Evolutionary conservation across 2,797 vertebrate genomes (phyloP).

Genomic region (Selene dorsalis): DNA sequence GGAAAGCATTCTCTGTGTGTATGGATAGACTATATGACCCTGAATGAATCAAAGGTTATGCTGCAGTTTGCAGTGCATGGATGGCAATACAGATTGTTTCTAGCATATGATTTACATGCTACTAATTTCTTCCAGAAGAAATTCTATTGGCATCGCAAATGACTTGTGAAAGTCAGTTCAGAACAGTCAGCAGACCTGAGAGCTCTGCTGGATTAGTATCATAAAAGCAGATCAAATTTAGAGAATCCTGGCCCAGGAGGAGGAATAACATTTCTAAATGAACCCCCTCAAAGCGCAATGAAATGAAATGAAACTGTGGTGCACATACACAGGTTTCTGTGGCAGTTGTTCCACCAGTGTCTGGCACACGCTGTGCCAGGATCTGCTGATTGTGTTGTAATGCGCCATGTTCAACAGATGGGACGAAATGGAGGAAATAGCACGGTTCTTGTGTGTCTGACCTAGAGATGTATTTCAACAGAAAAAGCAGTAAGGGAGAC

Average conservation of each 20-base stretch:
- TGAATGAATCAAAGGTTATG: background rate
- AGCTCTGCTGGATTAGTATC: background rate
- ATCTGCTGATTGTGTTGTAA: constrained; percentile 54
- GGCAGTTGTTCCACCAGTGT: constrained; percentile 37
- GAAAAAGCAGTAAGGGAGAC: constrained; percentile 39
- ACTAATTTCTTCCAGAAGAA: background rate
- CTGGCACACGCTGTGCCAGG: constrained; percentile 32
- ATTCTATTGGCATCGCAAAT: background rate
- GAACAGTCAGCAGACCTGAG: background rate
- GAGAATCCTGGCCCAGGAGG: background rate
- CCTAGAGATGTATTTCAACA: constrained; percentile 40
- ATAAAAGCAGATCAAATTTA: background rate
- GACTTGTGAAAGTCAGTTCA: background rate
- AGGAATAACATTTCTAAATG: background rate
- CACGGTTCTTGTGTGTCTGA: constrained; percentile 43
- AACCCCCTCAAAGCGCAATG: background rate
- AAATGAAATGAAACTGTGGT: background rate
- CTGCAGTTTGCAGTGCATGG: background rate
- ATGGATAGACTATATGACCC: background rate
- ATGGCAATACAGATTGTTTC: background rate
- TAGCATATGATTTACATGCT: background rate
- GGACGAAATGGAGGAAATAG: constrained; percentile 57
- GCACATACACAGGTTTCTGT: constrained; percentile 1
- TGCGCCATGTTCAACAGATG: constrained; percentile 64
- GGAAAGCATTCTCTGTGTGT: background rate